Evolutionary conservation across 2,113 vertebrate genomes (phyloP).

Genomic region (Calonectris borealis): DNA sequence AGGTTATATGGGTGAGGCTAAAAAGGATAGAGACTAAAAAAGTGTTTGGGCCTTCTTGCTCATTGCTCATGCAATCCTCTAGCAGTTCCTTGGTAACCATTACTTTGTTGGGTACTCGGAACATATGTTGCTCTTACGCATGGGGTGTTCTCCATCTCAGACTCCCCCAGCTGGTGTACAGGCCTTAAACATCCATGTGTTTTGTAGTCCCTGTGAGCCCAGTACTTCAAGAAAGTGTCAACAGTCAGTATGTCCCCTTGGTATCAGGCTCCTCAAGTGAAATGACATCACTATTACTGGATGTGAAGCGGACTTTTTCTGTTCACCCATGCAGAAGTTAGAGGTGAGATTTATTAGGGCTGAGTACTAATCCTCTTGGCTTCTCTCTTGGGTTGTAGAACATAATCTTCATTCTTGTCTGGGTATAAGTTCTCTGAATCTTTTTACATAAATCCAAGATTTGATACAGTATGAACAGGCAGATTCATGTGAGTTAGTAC

Average conservation of each 20-base stretch:
- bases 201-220: background rate
- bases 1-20: background rate
- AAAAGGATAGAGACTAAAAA: background rate
- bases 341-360: background rate
- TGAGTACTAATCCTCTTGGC: background rate
- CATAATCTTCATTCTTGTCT: background rate
- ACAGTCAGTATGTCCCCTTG: background rate
- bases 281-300: background rate
- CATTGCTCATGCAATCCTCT: background rate
- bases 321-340: background rate
- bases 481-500: background rate
- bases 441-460: background rate
- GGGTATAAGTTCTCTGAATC: background rate
- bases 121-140: background rate
- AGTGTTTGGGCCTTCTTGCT: background rate
- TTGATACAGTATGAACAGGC: background rate
- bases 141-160: background rate
- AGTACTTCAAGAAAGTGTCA: background rate
- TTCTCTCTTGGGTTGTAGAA: background rate
- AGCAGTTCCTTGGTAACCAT: background rate
- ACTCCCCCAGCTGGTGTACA: background rate
- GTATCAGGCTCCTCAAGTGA: background rate
- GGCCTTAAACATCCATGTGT: background rate
- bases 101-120: background rate
- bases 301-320: background rate